Percentiles rank a stretch among this genome's conserved stretches.
Evolutionary conservation across 2,888 invertebrate species (phyloP).

Genomic region (Mythimna lalbum): DNA sequence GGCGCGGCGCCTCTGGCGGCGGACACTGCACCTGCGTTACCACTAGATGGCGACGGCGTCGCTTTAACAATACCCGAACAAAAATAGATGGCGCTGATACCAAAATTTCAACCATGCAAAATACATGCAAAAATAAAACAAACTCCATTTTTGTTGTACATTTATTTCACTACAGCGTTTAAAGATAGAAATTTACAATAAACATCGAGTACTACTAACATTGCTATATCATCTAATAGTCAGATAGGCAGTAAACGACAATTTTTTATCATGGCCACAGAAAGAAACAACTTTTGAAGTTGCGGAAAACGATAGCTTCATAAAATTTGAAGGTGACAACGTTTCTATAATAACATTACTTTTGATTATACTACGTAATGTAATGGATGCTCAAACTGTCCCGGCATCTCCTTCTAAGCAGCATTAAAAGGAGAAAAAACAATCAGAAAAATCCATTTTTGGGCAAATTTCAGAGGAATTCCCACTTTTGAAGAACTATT

Average conservation of each 20-base stretch:
- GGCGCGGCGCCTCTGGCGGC: conserved; percentile 96
- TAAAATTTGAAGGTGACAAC: conserved; percentile 86
- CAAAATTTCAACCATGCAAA: conserved; percentile 56
- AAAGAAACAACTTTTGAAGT: conserved; percentile 72
- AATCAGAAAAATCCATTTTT: conserved; percentile 66
- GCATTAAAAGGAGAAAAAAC: conserved; percentile 85
- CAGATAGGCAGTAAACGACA: conserved; percentile 83
- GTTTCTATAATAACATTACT: conserved; percentile 79
- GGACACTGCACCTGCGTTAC: conserved; percentile 98
- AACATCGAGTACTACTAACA: conserved; percentile 84
- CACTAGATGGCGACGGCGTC: conserved; percentile 91
- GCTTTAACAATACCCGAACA: conserved; percentile 80
- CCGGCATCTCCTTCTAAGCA: conserved; percentile 89
- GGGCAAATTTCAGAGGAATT: conserved; percentile 68
- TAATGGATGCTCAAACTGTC: conserved; percentile 84
- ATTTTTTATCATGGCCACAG: conserved; percentile 87
- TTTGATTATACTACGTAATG: conserved; percentile 79
- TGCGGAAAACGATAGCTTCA: conserved; percentile 76
- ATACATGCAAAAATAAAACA: conserved; percentile 85
- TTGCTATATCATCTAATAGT: conserved; percentile 80
- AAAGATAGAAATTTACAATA: conserved; percentile 83
- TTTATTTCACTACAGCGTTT: conserved; percentile 88
- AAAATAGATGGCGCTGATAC: conserved; percentile 74
- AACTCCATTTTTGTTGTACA: conserved; percentile 72
- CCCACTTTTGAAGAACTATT: conserved; percentile 63